Base-by-base conservation (phyloP, 2,113 vertebrate genomes). In the Sceloporus tristichus region DNA sequence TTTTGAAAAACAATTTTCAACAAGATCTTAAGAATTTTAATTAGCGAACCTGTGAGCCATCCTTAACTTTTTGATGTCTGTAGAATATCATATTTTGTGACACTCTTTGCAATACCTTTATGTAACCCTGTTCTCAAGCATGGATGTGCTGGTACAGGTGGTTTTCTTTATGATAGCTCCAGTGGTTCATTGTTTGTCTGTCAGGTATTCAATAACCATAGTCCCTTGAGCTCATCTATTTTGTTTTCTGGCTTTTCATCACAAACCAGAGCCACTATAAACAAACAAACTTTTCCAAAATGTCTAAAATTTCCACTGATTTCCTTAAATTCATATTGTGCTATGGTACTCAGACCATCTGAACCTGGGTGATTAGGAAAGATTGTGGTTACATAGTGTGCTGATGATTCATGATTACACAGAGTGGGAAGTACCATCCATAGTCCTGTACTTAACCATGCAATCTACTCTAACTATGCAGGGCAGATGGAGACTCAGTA, bases 181-280 rank as follows among this genome's bases (percentile, higher is more conserved):
- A 1, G 7, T 9, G n/a, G 62, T 80, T 86, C 85, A 75, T 42
- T 85, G 29, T 29, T 90, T 27, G 0, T 42, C 9, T 88, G 87
- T 87, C 25, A 74, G 0, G 88, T 9, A 10, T 2, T 70, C 34
- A 90, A 91, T 62, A 56, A 62, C 82, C 75, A 74, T 40, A n/a
- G 80, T 27, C n/a, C 4, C 59, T 1, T 48, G 53, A 14, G 29
- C 92, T 83, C 66, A 11, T 27, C 59, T 85, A 13, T 27, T 92
- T 92, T 92, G 59, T 92, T 92, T 92, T 53, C 90, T 89, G 62
- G 34, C 10, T 34, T 82, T 42, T 18, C 9, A 18, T 16, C 40
- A 83, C 40, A 83, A 14, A 27, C 9, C 29, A 79, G 53, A 19
- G n/a, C 25, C 2, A 65, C 23, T 62, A 40, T 65, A 14, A 53